Conservation (phyloP, 2,797 vertebrate genomes). For the Chaetodon trifasciatus region DNA sequence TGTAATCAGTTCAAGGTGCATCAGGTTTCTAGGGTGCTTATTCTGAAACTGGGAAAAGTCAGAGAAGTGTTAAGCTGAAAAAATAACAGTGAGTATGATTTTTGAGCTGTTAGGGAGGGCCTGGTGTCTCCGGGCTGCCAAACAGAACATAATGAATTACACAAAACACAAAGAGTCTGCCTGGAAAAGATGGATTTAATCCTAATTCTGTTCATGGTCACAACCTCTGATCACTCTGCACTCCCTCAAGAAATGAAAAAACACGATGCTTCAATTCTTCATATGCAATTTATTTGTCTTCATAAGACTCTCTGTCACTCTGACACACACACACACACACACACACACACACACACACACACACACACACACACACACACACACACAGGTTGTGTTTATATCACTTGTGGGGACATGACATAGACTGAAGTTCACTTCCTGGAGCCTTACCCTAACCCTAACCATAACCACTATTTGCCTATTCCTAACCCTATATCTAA, state of each 20-base stretch:
- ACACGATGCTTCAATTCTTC: not conserved
- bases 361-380: too few species aligned
- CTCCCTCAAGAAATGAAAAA: not conserved
- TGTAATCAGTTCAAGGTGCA: not conserved
- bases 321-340: not conserved
- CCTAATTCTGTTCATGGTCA: not conserved
- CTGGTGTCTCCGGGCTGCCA: not conserved
- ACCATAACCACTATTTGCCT: too few species aligned
- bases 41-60: not conserved
- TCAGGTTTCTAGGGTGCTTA: not conserved
- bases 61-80: not conserved
- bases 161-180: not conserved
- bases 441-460: too few species aligned
- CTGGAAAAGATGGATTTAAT: not conserved
- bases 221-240: not conserved
- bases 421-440: too few species aligned
- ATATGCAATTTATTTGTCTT: not conserved
- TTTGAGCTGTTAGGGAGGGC: not conserved
- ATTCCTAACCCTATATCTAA: too few species aligned
- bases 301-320: not conserved
- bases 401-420: too few species aligned
- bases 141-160: not conserved
- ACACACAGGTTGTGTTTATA: too few species aligned
- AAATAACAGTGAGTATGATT: not conserved
- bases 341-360: slow-evolving; percentile 3